A percentile compares a stretch with the other conserved stretches of the same genome.
Evolutionary conservation across 2,797 vertebrate genomes (phyloP).

Genomic region (Eutrigla gurnardus): DNA sequence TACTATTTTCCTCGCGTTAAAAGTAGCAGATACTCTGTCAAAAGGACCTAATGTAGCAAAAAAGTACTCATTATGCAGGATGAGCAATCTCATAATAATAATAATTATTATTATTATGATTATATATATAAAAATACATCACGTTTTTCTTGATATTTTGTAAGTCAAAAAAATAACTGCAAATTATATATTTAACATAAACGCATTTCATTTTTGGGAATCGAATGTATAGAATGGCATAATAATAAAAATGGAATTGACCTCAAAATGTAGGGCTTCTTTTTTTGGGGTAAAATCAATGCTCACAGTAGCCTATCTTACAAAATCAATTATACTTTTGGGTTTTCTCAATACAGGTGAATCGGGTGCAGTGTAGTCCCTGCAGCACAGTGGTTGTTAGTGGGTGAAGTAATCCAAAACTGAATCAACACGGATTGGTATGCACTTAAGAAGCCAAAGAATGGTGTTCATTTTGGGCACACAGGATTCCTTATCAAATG

Average conservation of each 20-base stretch:
- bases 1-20: background rate
- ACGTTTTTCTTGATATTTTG: background rate
- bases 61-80: background rate
- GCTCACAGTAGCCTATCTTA: background rate
- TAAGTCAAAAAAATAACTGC: background rate
- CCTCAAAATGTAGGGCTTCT: too few relatives aligned
- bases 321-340: background rate
- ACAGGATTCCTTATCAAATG: background rate
- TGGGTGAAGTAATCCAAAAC: background rate
- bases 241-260: background rate
- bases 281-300: too few relatives aligned
- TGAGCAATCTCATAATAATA: too few relatives aligned
- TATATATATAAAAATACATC: background rate
- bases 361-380: background rate
- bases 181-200: background rate
- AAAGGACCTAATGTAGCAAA: background rate
- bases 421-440: too few relatives aligned
- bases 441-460: background rate
- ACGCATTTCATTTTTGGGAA: background rate
- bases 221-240: background rate
- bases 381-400: background rate
- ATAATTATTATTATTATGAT: too few relatives aligned
- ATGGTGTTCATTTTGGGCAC: background rate
- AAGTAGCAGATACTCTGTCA: background rate
- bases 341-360: slow-evolving; percentile 18